These are phyloP conservation scores for Timandra comae DNA, from an alignment of 2,888 invertebrate genomes.

Conservation along the genomic window DNA sequence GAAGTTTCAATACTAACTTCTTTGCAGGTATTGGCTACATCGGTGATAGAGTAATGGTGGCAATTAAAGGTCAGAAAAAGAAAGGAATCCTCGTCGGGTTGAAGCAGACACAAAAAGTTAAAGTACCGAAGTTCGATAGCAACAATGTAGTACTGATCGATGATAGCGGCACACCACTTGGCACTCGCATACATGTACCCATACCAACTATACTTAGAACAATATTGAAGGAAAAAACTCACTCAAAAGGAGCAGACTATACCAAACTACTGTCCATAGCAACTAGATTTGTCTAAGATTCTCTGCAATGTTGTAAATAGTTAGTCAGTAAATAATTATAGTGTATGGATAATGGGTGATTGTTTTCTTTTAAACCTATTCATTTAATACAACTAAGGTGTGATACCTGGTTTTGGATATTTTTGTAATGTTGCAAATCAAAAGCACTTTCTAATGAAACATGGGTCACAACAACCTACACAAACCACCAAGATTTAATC, in stretches of 20 bases:
- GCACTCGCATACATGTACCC: conserved; percentile 96
- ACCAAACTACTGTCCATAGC: conserved; percentile 95
- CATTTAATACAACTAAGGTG: no score
- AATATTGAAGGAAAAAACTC: conserved; percentile 87
- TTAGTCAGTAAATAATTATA: neutral
- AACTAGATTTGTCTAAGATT: conserved; percentile 85
- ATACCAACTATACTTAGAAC: conserved; percentile 93
- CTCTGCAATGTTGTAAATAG: conserved; percentile 16
- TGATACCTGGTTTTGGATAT: no score
- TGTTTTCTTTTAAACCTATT: no score
- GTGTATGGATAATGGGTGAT: conserved; percentile 12
- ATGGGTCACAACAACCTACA: no score
- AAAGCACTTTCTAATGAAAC: no score
- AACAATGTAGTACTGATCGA: conserved; percentile 98
- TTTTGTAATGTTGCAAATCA: no score
- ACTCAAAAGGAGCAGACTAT: conserved; percentile 90
- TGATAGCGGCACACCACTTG: conserved; percentile 94
- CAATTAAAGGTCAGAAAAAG: conserved; percentile 96
- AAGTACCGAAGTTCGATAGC: conserved; percentile 93
- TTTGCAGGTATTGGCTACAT: conserved; percentile 68
- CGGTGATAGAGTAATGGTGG: conserved; percentile 93
- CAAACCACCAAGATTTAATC: no score
- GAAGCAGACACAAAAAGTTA: conserved; percentile 86
- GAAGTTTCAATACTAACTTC: neutral
- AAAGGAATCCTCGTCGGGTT: conserved; percentile 89